Base-by-base conservation (phyloP, 2,113 vertebrate genomes). In the Pavo muticus region DNA sequence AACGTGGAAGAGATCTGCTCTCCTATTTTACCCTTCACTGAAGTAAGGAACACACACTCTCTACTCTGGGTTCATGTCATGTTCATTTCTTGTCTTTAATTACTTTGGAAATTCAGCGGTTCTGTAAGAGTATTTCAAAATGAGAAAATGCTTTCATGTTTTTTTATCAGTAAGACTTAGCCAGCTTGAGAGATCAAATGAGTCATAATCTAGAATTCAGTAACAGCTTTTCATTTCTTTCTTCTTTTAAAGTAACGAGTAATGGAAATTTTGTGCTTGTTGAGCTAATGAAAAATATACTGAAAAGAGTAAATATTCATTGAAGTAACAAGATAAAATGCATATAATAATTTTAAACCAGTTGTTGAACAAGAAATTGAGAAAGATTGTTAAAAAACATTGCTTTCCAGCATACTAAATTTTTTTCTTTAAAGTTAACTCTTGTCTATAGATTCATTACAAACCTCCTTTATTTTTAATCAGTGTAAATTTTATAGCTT, bases 131-230 rank as follows among this genome's bases (percentile, higher is more conserved):
- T 35, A 69, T 71, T 88, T 95, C 72, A 95, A 93, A 91, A 88
- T 72, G 9, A 79, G 84, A 84, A 91, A 74, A 23, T 3, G 20
- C 48, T 90, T 78, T 96, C 20, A 92, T 91, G 77, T 52, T 86
- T 91, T 91, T 88, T 92, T 92, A 90, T 84, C 83, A n/a, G 29
- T 64, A 69, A 52, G 72, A 47, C 50, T 79, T 90, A 42, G 17
- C 42, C 69, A 94, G 56, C 60, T 90, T 81, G 76, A 87, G 47
- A 88, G 79, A 95, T 88, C 86, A 94, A 96, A 90, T 78, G 57
- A 94, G 21, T 84, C 65, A 77, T 84, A 91, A 80, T 93, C 64
- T 73, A 39, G 54, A 90, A 91, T 85, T 90, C 68, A 86, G 29
- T 63, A 61, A 86, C 93, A 29, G 12, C 24, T 88, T 94, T 82